A percentile compares a stretch with the other conserved stretches of the same genome.
phyloP scores from a whole-genome alignment of 2,797 vertebrate genomes.

The Notolepis coatsorum region DNA sequence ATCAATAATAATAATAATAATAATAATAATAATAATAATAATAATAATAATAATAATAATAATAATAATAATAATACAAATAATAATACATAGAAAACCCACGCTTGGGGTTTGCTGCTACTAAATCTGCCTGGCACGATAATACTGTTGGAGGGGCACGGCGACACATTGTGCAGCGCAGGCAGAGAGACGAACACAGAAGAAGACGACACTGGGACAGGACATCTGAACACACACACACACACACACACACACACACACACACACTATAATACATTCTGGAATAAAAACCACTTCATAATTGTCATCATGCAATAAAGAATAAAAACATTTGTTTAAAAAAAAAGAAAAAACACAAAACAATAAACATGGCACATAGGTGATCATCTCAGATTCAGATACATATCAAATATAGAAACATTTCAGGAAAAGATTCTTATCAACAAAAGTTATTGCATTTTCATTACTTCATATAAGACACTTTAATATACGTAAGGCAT shows the following conservation, averaged over 20 bases:
- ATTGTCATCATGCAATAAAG: constrained; percentile 86
- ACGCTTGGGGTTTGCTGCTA: constrained; percentile 57
- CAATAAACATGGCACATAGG: constrained; percentile 84
- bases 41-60: neutral
- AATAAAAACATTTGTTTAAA: constrained; percentile 76
- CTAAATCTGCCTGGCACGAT: constrained; percentile 81
- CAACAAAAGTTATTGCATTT: constrained; percentile 78
- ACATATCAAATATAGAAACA: constrained; percentile 68
- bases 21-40: too few relatives aligned
- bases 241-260: too few relatives aligned
- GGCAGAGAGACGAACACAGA: constrained; percentile 67
- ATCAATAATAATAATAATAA: neutral
- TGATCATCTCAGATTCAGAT: constrained; percentile 51
- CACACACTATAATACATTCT: constrained; percentile 74
- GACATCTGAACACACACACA: too few relatives aligned
- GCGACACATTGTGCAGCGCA: constrained; percentile 79
- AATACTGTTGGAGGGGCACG: constrained; percentile 86
- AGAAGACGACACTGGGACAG: constrained; percentile 72
- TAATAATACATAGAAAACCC: constrained; percentile 22
- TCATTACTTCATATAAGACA: constrained; percentile 79
- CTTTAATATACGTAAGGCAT: constrained; percentile 68
- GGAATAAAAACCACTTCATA: constrained; percentile 76
- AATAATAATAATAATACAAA: constrained; percentile 18
- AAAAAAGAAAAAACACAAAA: constrained; percentile 59
- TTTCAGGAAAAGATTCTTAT: constrained; percentile 62